A percentile compares a stretch with the other conserved stretches of the same genome.
phyloP scores from a whole-genome alignment of 2,113 vertebrate genomes.

The Nematolebias whitei region DNA sequence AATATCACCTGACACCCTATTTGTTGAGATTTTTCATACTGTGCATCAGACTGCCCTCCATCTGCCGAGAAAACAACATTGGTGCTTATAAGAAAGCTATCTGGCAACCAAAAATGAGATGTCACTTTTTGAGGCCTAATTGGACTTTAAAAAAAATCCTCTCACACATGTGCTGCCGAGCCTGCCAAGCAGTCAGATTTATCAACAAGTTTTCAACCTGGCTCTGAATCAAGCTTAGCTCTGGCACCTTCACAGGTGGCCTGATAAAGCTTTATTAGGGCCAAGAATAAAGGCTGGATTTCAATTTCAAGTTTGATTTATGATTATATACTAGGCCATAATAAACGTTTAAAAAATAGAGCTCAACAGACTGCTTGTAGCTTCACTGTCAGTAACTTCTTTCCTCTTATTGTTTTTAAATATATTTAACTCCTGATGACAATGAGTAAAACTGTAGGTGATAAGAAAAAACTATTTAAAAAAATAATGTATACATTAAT shows the following conservation, averaged over 20 bases:
- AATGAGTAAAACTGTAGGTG: too few relatives aligned
- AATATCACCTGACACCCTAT: slow-evolving; percentile 53
- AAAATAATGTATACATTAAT: too few relatives aligned
- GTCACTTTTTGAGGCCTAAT: slow-evolving; percentile 49
- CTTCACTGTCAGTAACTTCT: not conserved
- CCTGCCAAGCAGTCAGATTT: slow-evolving; percentile 30
- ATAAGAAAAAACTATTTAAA: too few relatives aligned
- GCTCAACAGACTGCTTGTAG: slow-evolving; percentile 1
- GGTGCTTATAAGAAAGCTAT: slow-evolving; percentile 12
- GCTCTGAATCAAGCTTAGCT: slow-evolving; percentile 24
- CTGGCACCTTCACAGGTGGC: slow-evolving; percentile 22
- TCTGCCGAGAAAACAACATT: slow-evolving; percentile 18
- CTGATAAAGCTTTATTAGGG: slow-evolving; percentile 4
- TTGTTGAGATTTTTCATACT: slow-evolving; percentile 47
- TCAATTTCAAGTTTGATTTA: slow-evolving; percentile 6
- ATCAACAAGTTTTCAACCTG: slow-evolving; percentile 43
- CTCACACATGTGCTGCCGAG: slow-evolving; percentile 23
- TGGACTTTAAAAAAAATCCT: slow-evolving; percentile 24
- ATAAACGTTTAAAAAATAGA: too few relatives aligned
- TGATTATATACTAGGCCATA: not conserved
- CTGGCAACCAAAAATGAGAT: not conserved
- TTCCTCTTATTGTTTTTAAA: not conserved
- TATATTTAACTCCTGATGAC: too few relatives aligned
- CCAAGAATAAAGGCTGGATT: slow-evolving; percentile 13
- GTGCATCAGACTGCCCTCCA: slow-evolving; percentile 25